Base-by-base conservation (phyloP, 2,797 vertebrate species). In the Mus caroli region DNA sequence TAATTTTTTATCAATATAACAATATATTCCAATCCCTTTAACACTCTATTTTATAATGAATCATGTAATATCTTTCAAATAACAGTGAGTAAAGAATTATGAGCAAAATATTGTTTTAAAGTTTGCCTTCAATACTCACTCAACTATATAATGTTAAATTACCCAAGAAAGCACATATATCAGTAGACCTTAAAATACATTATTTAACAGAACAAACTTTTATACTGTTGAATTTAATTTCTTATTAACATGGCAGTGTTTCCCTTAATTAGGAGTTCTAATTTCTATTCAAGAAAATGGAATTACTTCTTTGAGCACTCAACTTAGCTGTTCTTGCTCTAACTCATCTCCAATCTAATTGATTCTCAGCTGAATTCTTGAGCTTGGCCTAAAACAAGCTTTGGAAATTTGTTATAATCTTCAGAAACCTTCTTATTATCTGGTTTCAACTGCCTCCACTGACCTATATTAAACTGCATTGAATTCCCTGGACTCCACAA, bases 231-330 rank as follows among this genome's bases (percentile, higher is more conserved):
- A 12, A 26, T 19, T 43, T 83, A 28, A 62, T 43, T 60, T 9
- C 24, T 19, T 93, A 85, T 85, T 86, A 94, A 83, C 60, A 91
- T 84, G 87, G 3, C 43, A 88, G 1, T 58, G 0, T 69, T 93
- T 6, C n/a, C 11, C 43, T 94, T 84, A 78, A 90, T 69, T 26
- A 94, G 89, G 37, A 96, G 78, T 69, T 64, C 1, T 90, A 83
- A 90, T 90, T 95, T 85, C 64, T 79, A 75, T 52, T 64, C 22
- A 86, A 77, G 58, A 71, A 62, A 8, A 26, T 91, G 1, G 28
- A 67, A 78, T 78, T 24, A 46, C 4, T 60, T 69, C 14, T 11
- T 80, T 64, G 15, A 78, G 2, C 11, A 85, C 40, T 77, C 19
- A 88, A n/a, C 67, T 69, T 69, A 69, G 15, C 67, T 69, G 14